Base-by-base conservation (phyloP, 2,888 invertebrate species). In the Phortica magna region DNA sequence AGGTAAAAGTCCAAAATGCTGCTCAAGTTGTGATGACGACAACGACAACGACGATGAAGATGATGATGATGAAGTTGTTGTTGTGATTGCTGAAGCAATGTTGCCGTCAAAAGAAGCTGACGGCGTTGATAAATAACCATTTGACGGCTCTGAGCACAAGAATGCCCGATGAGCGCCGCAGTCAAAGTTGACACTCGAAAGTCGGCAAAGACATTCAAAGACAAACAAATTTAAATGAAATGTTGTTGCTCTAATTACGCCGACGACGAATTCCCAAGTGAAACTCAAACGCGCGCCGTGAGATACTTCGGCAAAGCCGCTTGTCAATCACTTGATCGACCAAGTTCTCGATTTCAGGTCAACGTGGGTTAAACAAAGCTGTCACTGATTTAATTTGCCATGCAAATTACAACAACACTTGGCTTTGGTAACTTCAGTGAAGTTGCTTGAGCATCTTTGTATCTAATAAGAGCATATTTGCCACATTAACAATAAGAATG, bases 1-100 rank as follows among this genome's bases (percentile, higher is more conserved):
- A 68, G 68, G 68, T 68, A 68, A 68, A 68, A 68, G 68, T 68
- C 68, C 10, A 68, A 68, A 68, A 68, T 68, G 43, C 43, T 41
- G 17, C 42, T 17, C 43, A 22, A 68, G 9, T 43, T 17, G 22
- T 71, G 70, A 53, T 53, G 53, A n/a, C 12, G 53, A 14, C 43
- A 19, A 10, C 19, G 48, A 48, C 48, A 48, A 7, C 7, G 48
- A 48, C 7, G 48, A 48, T 48, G 48, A 9, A 3, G 48, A 9
- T 14, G 14, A 2, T 22, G 19, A 22, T 17, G 59, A 59, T 17
- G 17, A 59, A 9, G 59, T 59, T 61, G 31, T 19, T 61, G 61
- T 61, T 61, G 61, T 19, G n/a, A n/a, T 59, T 17, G 59, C 19
- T 61, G 61, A 61, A 3, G 9, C 22, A 22, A 19, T 61, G 61